phyloP scores from a whole-genome alignment of 2,113 vertebrate species.

The Zosterops lateralis region DNA sequence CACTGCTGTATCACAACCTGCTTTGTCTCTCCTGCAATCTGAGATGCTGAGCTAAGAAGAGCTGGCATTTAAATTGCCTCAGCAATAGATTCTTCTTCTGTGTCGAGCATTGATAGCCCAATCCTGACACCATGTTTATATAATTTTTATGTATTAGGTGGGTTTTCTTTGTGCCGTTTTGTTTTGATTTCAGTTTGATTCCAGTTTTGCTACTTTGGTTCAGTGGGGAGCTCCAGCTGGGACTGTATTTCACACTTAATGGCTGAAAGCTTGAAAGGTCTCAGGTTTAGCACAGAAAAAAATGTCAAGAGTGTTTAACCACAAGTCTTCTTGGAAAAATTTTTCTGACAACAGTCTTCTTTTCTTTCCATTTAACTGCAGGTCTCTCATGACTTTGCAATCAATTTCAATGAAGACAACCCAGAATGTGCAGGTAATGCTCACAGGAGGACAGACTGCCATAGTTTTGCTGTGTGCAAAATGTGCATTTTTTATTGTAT shows the following conservation, averaged over 20 bases:
- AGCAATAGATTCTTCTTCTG: background rate
- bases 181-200: background rate
- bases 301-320: slow-evolving; percentile 23
- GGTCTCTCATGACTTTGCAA: slow-evolving; percentile 97
- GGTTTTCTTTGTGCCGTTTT: background rate
- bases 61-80: background rate
- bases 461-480: background rate
- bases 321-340: background rate
- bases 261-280: slow-evolving; percentile 34
- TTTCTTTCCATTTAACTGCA: slow-evolving; percentile 60
- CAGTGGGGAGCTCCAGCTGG: slow-evolving; percentile 2
- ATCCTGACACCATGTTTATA: background rate
- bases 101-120: background rate
- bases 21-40: background rate
- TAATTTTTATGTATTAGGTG: background rate
- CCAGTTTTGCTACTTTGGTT: background rate
- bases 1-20: background rate
- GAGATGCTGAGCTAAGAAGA: background rate
- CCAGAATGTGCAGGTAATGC: slow-evolving; percentile 93
- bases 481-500: background rate
- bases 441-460: background rate
- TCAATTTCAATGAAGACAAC: slow-evolving; percentile 98
- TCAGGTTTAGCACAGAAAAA: slow-evolving; percentile 30
- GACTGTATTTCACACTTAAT: slow-evolving; percentile 14
- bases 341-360: slow-evolving; percentile 47